Evolutionary conservation across 2,888 invertebrate species (phyloP), one percentile per base, ranked within the genome.

Genomic region (Cantharis flavilabris): DNA sequence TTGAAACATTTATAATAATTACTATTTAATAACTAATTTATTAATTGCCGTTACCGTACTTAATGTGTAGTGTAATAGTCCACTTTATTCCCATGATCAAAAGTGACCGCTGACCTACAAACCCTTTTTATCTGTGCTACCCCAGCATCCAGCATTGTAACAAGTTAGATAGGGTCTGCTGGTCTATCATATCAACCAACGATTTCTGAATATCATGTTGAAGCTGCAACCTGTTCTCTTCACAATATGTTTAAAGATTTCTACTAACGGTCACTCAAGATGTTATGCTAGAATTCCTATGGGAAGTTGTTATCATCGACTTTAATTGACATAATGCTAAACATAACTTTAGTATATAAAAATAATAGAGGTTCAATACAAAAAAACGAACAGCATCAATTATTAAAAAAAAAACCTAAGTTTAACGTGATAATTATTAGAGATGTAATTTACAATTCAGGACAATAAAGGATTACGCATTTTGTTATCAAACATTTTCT

Each of bases 21-120:
- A 26, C 9, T 30, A 30, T 10, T 30, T 30, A 30, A 30, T 49
- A 49, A n/a, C 9, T 49, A 49, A 49, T n/a, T n/a, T 49, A 49
- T 49, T 49, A 49, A 49, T 49, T 49, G 49, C 49, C 49, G 49
- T 49, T 49, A 49, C 49, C 49, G 49, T 49, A 49, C 49, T 49
- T 49, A 49, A 49, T 49, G 49, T n/a, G 49, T 49, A 49, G n/a
- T 49, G 49, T 49, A 49, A 49, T 49, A 49, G 49, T 49, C 49
- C 49, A 62, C 26, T 26, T 63, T 33, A 69, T 76, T 76, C 76
- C 76, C 76, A 72, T 77, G 79, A 76, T 73, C 74, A 77, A 70
- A 76, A 67, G 69, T 76, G 77, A 80, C 79, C 79, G 74, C 67
- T 75, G 76, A 77, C 79, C 77, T 71, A 75, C 28, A 74, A 78